phyloP scores from a whole-genome alignment of 1,140 invertebrate species.

The Pseudomyrmex dendroicus region DNA sequence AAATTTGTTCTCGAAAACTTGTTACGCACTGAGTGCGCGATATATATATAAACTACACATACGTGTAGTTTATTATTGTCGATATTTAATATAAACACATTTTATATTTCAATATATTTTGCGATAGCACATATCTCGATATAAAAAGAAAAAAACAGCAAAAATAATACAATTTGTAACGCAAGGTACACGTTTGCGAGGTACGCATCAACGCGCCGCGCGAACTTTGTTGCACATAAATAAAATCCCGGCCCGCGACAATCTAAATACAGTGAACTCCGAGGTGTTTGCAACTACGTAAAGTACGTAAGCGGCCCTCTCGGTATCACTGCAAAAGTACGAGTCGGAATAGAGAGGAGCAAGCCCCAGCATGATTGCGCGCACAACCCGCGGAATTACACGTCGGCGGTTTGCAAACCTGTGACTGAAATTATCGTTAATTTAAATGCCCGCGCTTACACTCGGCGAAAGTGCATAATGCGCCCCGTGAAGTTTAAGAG shows the following conservation, averaged over 20 bases:
- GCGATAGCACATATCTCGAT: not conserved
- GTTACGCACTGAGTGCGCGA: too few species aligned
- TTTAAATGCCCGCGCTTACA: conserved; percentile 74
- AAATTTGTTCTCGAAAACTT: not conserved
- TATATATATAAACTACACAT: too few species aligned
- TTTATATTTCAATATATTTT: not conserved
- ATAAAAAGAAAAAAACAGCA: not conserved
- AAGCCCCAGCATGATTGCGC: conserved; percentile 45
- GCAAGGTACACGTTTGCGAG: not conserved
- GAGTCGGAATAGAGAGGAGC: conserved; percentile 6
- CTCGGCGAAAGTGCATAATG: conserved; percentile 65
- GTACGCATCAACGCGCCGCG: not conserved
- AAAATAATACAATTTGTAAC: not conserved
- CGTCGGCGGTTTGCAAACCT: conserved; percentile 55
- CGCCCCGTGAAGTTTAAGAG: conserved; percentile 68
- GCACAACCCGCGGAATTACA: conserved; percentile 54
- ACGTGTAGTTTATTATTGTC: not conserved
- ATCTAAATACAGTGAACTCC: conserved; percentile 13
- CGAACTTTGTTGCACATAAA: conserved; percentile 9
- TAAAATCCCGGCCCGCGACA: conserved; percentile 37
- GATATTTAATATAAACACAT: not conserved
- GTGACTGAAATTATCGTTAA: conserved; percentile 71
- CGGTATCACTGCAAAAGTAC: conserved; percentile 43
- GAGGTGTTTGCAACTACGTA: conserved; percentile 3
- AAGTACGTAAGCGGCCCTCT: conserved; percentile 53